Conservation (phyloP, 2,797 vertebrate genomes). For the Acanthiza pusilla region DNA sequence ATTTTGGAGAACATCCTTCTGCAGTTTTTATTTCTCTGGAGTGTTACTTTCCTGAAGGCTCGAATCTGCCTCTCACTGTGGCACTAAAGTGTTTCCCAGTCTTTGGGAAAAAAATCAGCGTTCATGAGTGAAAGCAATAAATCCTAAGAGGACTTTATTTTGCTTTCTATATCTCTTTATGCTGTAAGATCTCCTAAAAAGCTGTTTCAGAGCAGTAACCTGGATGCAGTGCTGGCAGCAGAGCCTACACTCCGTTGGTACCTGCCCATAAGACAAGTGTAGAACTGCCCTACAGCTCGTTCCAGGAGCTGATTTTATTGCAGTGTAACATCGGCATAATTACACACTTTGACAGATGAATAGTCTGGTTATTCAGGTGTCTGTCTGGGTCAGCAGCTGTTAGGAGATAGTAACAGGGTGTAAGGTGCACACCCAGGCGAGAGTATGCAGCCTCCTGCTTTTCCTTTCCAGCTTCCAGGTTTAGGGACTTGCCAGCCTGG, state of each 20-base stretch:
- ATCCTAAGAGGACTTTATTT: not conserved
- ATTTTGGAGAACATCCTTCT: not conserved
- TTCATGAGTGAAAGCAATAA: not conserved
- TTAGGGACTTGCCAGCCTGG: not conserved
- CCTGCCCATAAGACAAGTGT: not conserved
- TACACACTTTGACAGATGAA: not conserved
- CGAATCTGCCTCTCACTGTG: not conserved
- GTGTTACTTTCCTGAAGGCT: not conserved
- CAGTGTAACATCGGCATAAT: not conserved
- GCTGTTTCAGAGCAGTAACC: not conserved
- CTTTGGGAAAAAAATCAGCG: not conserved
- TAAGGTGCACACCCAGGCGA: not conserved
- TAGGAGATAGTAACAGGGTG: not conserved
- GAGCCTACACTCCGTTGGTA: fast-evolving
- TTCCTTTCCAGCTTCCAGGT: not conserved
- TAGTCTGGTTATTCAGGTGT: not conserved
- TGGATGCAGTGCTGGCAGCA: not conserved
- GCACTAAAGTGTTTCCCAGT: not conserved
- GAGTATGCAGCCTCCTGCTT: not conserved
- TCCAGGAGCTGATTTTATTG: not conserved
- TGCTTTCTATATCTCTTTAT: not conserved
- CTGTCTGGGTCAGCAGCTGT: not conserved
- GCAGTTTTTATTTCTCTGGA: not conserved
- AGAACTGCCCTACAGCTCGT: not conserved
- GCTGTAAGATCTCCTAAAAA: not conserved